Evolutionary conservation across 1,140 invertebrate genomes (phyloP), one percentile per base, ranked within the genome.

Genomic region (Venustaconcha ellipsiformis): DNA sequence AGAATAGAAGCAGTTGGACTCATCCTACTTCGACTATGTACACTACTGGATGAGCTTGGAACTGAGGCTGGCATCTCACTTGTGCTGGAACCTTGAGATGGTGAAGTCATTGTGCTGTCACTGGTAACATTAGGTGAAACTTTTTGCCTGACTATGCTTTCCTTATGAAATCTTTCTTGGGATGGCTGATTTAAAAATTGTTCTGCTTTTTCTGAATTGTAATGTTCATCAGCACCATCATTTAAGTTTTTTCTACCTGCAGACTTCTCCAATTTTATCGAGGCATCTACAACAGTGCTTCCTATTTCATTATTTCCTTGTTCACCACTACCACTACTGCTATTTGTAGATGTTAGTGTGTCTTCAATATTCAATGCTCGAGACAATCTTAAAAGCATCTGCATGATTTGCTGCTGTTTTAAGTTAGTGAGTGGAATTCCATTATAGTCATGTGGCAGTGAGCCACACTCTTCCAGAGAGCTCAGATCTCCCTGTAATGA

Each of bases 351-450:
- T 60, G 73, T 82, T 8, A 87, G 66, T n/a, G 81, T 84, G 23
- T 87, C 86, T 66, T 85, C 79, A 56, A 87, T 80, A 77, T 87
- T 87, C 63, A 87, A 66, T 57, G 78, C 80, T 72, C 82, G 84
- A 3, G 82, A 86, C 15, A 88, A 71, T 60, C 83, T 84, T 26
- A 80, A 78, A 62, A 88, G 74, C 60, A 82, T 80, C 23, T 85
- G 84, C 66, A 82, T 83, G 58, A 88, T 88, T 57, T 88, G 84
- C 71, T 88, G 83, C 67, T 88, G 82, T 69, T 80, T 81, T 18
- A 81, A 62, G 57, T 85, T 85, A 14, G 84, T 86, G 59, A 86
- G 71, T 18, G 82, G 82, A 69, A 87, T 73, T 13, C 86, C 86
- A 79, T 76, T 80, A 66, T 86, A 85, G 20, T 86, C 83, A 58